Evolutionary conservation across 2,888 invertebrate species (phyloP), one percentile per base, ranked within the genome.

Genomic region (Uropetala carovei): DNA sequence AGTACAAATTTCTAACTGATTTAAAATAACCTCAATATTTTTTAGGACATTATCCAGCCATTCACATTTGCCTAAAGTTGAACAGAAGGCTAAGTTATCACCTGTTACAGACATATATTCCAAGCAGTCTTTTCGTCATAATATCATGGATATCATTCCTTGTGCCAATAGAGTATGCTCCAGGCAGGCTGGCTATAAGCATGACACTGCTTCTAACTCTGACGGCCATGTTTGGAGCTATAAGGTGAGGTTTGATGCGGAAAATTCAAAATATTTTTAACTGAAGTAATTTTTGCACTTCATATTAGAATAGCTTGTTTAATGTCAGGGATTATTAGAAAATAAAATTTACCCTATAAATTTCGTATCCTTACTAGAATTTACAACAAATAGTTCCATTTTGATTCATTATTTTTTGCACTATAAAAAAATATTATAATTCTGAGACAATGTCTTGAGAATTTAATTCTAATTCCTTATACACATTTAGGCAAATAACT

Each of bases 131-230:
- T 58, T 93, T 93, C 83, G 93, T 93, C 64, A 91, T 93, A 43
- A 93, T 93, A 68, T 93, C 93, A 60, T 93, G 93, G 93, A 86
- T 93, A 81, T 93, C 93, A 27, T 93, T 93, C 93, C 92, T 93
- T 16, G 93, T 93, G 58, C 93, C 93, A 14, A 91, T 92, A 8
- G 93, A 93, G 58, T 64, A 92, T 56, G 93, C 93, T 64, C 93
- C 93, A 14, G 93, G 93, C 7, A 60, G 93, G n/a, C 93, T 93
- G 93, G 93, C 93, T 8, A 93, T 93, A 58, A 93, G 93, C 64
- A 93, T 93, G 84, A 93, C 93, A 57, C 93, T 93, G 5, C 93
- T 93, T 13, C 93, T 93, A 92, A 93, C 93, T 3, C 89, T 93
- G 30, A 93, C 93, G n/a, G 93, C 93, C 60, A 93, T 93, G 93